Base-by-base conservation (phyloP, 2,888 invertebrate genomes). In the Sycophila texana region DNA sequence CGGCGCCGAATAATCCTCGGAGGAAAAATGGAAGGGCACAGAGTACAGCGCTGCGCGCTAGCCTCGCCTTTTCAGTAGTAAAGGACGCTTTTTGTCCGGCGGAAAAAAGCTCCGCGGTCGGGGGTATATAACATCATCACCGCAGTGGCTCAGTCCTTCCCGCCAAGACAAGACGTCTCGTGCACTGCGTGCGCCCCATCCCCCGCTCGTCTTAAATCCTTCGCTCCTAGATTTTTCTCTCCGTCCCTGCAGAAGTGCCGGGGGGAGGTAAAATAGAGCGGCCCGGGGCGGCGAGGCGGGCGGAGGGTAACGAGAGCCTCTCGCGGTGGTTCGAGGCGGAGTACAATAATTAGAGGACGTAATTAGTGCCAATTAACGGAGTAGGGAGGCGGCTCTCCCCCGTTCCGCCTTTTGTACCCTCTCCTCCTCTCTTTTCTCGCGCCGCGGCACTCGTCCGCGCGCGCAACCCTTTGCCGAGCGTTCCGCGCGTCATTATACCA, bases 301-400 rank as follows among this genome's bases (percentile, higher is more conserved):
- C n/a, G 26, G 53, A 26, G 26, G 26, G 53, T 39, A 49, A n/a
- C 47, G 53, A 18, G 55, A 71, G 51, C n/a, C 68, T 68, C 60
- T 67, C 20, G 53, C 51, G 58, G 61, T 51, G 70, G 70, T 74
- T 80, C 58, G 66, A 57, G 83, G 80, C 83, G 81, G 84, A 85
- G 84, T 84, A 86, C 87, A 87, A 86, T 86, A 87, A 87, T 87
- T 87, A 87, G 85, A 85, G 85, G 84, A 85, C 84, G 86, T 86
- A 86, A 87, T 87, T 87, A 87, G 85, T 85, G 84, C 86, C 86
- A 86, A 87, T 87, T 86, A 87, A 84, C 84, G 83, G 83, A 86
- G 84, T 84, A 84, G 84, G 83, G 83, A 84, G 82, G 82, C 82
- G 80, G 84, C 82, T 81, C 47, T 22, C 20, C 55, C 22, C 49